Evolutionary conservation across 2,113 vertebrate species (phyloP).

Genomic region (Oncorhynchus mykiss): DNA sequence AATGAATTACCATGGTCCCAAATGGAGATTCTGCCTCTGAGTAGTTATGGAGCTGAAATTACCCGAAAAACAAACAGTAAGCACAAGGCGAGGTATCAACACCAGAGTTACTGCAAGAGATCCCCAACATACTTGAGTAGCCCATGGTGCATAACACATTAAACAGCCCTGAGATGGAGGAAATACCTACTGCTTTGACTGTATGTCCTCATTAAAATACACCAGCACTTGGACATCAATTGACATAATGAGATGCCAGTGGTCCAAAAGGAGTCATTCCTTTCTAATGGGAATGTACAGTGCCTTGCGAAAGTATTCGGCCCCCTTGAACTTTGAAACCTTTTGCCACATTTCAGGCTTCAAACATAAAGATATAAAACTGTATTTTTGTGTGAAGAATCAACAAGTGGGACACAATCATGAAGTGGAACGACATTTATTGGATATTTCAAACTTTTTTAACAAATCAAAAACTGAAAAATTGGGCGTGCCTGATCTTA

Average conservation of each 20-base stretch:
- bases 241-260: constrained; percentile 30
- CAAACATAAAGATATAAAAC: too few relatives aligned
- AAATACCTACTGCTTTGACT: constrained; percentile 17
- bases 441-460: too few relatives aligned
- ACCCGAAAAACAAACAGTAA: constrained; percentile 46
- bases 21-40: constrained; percentile 47
- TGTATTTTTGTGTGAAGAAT: too few relatives aligned
- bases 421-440: too few relatives aligned
- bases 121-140: neutral
- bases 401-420: too few relatives aligned
- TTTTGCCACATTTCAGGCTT: too few relatives aligned
- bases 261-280: constrained; percentile 34
- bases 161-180: neutral
- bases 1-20: constrained; percentile 68
- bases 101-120: neutral
- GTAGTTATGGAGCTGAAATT: constrained; percentile 29
- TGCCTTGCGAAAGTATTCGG: too few relatives aligned
- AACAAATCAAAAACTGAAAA: too few relatives aligned
- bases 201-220: constrained; percentile 10
- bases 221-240: constrained; percentile 14
- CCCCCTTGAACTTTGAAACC: too few relatives aligned
- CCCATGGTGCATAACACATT: neutral
- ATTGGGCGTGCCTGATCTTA: too few relatives aligned
- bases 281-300: constrained; percentile 37
- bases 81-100: neutral